A percentile compares a stretch with the other conserved stretches of the same genome.
These are phyloP conservation scores for Epinephelus cyanopodus DNA, from an alignment of 2,113 vertebrate species.

Conservation along the genomic window DNA sequence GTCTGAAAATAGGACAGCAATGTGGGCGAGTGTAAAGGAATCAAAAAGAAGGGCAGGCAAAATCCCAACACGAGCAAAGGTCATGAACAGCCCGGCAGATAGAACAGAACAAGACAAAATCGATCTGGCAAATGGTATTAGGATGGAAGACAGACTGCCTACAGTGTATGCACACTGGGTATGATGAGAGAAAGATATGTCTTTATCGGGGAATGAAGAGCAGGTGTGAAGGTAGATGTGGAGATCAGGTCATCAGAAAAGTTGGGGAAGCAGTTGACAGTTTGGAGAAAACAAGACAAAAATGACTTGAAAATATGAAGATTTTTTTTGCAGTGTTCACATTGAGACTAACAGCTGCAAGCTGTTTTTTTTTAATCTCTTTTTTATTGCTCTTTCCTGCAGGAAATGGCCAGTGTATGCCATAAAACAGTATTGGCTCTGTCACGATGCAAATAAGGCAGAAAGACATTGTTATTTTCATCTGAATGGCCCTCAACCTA, in stretches of 20 bases:
- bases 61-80: too few relatives aligned
- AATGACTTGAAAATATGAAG: neutral
- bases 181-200: neutral
- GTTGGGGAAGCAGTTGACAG: neutral
- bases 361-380: conserved; percentile 27
- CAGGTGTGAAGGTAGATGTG: neutral
- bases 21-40: too few relatives aligned
- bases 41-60: neutral
- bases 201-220: neutral
- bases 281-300: conserved; percentile 9
- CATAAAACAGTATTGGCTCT: conserved; percentile 42
- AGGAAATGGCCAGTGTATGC: conserved; percentile 42
- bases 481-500: conserved; percentile 49
- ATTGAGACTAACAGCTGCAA: conserved; percentile 27
- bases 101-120: neutral
- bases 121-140: neutral
- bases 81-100: neutral
- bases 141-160: neutral
- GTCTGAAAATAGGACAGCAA: neutral
- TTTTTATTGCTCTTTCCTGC: conserved; percentile 31
- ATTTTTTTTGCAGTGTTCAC: neutral
- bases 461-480: conserved; percentile 48
- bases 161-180: neutral
- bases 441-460: conserved; percentile 56
- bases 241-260: neutral